phyloP scores from a whole-genome alignment of 2,113 vertebrate genomes.

The Elephas maximus region DNA sequence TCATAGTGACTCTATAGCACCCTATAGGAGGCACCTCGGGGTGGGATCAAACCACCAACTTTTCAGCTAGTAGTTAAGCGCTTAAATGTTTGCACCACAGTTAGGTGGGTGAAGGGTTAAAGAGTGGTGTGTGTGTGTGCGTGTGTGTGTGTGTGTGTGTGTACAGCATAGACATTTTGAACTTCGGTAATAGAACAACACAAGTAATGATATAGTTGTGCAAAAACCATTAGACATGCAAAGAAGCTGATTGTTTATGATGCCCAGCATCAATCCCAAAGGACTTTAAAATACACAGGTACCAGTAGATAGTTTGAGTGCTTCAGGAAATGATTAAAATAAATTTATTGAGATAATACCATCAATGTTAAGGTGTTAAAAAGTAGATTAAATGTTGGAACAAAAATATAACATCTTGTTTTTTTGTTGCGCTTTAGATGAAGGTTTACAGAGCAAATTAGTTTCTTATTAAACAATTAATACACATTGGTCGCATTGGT shows the following conservation, averaged over 20 bases:
- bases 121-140: neutral
- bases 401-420: constrained; percentile 12
- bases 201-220: neutral
- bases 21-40: no score
- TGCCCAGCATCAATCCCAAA: neutral
- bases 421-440: neutral
- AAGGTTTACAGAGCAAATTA: no score
- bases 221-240: neutral
- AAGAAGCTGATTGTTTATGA: neutral
- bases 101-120: neutral
- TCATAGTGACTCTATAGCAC: no score
- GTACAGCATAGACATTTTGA: neutral
- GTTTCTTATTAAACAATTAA: no score
- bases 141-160: neutral
- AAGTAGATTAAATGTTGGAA: neutral
- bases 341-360: neutral
- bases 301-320: neutral
- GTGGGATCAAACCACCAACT: no score
- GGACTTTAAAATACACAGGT: neutral
- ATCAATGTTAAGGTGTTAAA: neutral
- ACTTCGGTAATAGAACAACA: neutral
- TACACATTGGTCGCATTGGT: no score
- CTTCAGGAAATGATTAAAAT: constrained; percentile 20
- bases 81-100: no score
- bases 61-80: no score